Evolutionary conservation across 1,140 invertebrate genomes (phyloP), one percentile per base, ranked within the genome.

Genomic region (Onthophagus taurus): DNA sequence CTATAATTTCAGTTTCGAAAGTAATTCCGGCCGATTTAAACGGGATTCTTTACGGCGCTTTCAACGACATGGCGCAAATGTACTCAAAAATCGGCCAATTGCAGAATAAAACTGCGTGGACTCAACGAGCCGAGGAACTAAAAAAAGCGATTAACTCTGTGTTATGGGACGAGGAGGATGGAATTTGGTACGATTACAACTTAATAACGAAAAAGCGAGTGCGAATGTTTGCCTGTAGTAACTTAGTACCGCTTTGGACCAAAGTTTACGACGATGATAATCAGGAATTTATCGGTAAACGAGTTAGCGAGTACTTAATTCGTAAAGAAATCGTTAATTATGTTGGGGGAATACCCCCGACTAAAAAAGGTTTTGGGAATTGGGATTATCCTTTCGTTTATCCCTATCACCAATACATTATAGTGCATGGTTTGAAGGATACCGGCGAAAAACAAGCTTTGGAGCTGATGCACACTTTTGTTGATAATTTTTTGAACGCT

Each of bases 311-410:
- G 6, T 80, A 81, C 55, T 58, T 81, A 0, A 61, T 68, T 9
- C 60, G 52, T 8, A 64, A 69, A n/a, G 61, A 63, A 2, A 71
- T 74, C 9, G 52, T 75, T 9, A 48, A 64, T 35, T 74, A 64
- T 52, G 57, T 65, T 57, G 83, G 84, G 30, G 85, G 86, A 4
- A 74, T 85, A 8, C 87, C 89, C 2, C 68, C 81, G 0, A 85
- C 84, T 0, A 51, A 83, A 12, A 58, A 72, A 30, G 57, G 72
- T 1, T 78, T 78, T 8, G 77, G 78, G 63, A 86, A 90, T 63
- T 92, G 88, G 88, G 88, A 92, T 59, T 85, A 75, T 50, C 87
- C 88, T 0, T 89, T 90, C 58, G 83, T 80, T 0, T 91, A 87
- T 87, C 75, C 85, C 34, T 86, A 85, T n/a, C 65, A 85, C 3